Evolutionary conservation across 1,140 invertebrate species (phyloP).

Genomic region (Rhagoletis pomonella): DNA sequence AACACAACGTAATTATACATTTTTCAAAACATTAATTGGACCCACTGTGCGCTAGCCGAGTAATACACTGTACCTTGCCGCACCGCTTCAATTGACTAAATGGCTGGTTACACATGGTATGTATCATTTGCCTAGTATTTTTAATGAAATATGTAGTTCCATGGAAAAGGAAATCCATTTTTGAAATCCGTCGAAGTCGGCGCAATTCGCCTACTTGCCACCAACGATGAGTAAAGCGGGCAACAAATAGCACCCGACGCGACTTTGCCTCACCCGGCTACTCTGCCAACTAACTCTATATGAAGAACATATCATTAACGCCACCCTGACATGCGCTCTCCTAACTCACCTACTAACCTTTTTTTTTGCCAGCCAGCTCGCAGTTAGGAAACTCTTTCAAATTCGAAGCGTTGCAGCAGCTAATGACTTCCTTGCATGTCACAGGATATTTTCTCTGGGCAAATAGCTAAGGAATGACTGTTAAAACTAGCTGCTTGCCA

Average conservation of each 20-base stretch:
- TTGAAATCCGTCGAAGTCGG: constrained; percentile 37
- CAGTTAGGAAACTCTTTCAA: constrained; percentile 23
- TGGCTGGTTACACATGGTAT: constrained; percentile 37
- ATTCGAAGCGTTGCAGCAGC: constrained; percentile 56
- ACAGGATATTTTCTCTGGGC: constrained; percentile 65
- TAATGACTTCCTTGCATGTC: constrained; percentile 74
- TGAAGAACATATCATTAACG: constrained; percentile 42
- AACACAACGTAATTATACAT: constrained; percentile 57
- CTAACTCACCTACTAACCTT: neutral
- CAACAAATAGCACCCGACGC: neutral
- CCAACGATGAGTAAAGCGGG: neutral
- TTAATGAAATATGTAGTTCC: neutral
- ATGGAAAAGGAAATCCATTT: constrained; percentile 36
- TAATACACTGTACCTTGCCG: constrained; percentile 3
- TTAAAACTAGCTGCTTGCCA: neutral
- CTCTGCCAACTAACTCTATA: neutral
- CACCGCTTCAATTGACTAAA: neutral
- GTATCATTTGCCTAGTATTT: constrained; percentile 20
- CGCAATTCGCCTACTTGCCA: constrained; percentile 1
- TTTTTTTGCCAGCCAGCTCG: neutral
- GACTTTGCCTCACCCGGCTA: neutral
- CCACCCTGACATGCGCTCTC: neutral
- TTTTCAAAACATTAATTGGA: constrained; percentile 58
- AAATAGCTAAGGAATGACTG: constrained; percentile 12
- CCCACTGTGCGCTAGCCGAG: constrained; percentile 1